phyloP scores from a whole-genome alignment of 1,140 invertebrate species.

The Drosophila lini region DNA sequence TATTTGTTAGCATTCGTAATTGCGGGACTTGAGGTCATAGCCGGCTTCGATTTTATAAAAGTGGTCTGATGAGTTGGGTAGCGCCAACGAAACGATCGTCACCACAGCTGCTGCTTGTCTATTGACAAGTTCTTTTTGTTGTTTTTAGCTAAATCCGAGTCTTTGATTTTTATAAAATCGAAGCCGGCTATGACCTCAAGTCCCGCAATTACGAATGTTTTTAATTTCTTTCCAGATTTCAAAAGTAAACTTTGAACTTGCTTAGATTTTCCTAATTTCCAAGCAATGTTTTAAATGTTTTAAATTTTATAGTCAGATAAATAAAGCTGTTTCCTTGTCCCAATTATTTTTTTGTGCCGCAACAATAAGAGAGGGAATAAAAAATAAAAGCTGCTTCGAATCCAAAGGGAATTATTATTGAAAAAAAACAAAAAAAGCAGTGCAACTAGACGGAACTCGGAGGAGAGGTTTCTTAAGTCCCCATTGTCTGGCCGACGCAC shows the following conservation, averaged over 20 bases:
- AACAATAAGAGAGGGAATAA: conserved; percentile 12
- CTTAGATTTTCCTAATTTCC: neutral
- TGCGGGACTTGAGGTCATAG: no score
- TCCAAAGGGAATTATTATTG: conserved; percentile 52
- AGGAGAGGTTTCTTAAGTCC: conserved; percentile 16
- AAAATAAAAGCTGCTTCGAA: conserved; percentile 33
- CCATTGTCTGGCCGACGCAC: conserved; percentile 44
- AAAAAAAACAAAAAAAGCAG: conserved; percentile 17
- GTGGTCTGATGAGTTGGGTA: no score
- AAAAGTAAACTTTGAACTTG: neutral
- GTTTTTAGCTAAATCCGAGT: no score
- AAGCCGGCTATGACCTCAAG: no score
- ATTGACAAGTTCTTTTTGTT: no score
- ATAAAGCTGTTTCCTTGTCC: neutral
- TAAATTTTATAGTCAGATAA: neutral
- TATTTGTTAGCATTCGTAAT: no score
- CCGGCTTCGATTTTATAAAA: no score
- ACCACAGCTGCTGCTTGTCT: no score
- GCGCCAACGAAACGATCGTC: no score
- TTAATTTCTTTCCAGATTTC: no score
- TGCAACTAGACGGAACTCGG: conserved; percentile 16
- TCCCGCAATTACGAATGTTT: no score
- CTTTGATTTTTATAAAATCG: no score
- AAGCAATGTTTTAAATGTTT: neutral
- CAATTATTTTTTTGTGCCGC: conserved; percentile 6